Percentiles rank a stretch among this genome's conserved stretches.
Conservation (phyloP, 2,113 vertebrate genomes). For the Channa maculata region DNA sequence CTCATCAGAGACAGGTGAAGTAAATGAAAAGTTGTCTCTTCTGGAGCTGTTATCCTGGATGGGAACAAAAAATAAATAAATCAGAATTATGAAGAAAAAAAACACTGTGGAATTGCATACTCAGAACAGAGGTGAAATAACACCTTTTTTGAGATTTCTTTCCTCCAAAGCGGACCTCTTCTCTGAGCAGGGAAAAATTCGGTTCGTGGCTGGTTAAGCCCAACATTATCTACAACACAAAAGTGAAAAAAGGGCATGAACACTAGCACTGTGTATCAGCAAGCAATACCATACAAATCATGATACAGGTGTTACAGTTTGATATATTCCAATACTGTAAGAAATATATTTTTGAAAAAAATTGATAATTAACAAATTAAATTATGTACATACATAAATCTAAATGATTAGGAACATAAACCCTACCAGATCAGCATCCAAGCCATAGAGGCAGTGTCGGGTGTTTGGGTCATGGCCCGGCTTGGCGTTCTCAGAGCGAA, state of each 20-base stretch:
- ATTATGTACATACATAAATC: background rate
- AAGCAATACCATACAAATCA: no score
- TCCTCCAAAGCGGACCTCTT: constrained; percentile 98
- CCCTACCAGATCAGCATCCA: constrained; percentile 97
- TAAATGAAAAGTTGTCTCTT: constrained; percentile 98
- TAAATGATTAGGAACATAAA: constrained; percentile 29
- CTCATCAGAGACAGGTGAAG: constrained; percentile 98
- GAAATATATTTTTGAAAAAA: no score
- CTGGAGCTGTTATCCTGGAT: constrained; percentile 93
- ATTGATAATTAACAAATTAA: no score
- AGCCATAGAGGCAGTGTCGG: constrained; percentile 96
- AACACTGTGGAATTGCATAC: no score
- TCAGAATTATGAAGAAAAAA: background rate
- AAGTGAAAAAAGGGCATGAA: background rate
- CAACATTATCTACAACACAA: constrained; percentile 91
- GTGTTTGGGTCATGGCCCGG: constrained; percentile 93
- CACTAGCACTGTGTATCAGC: background rate
- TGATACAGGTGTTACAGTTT: no score
- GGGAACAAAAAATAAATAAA: background rate
- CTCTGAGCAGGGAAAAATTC: constrained; percentile 97
- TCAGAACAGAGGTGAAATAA: background rate
- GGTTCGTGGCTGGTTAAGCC: constrained; percentile 98
- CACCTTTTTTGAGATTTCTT: constrained; percentile 97
- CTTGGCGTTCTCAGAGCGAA: constrained; percentile 92
- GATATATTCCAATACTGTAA: no score